Evolutionary conservation across 2,797 vertebrate genomes (phyloP).

Genomic region (Leuciscus waleckii): DNA sequence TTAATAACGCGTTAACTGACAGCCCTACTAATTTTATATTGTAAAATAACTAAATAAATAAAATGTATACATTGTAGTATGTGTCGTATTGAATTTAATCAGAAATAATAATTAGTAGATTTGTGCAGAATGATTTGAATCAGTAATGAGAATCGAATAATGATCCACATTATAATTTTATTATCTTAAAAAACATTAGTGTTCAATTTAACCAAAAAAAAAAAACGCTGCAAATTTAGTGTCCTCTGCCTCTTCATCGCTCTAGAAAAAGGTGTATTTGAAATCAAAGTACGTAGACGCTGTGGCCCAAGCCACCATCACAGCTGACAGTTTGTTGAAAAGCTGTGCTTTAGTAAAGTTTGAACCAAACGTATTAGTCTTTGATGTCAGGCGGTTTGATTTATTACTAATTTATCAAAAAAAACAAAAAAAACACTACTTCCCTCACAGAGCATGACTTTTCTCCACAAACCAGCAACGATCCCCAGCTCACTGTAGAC

Average conservation of each 20-base stretch:
- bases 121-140: not conserved
- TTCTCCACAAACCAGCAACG: not conserved
- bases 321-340: not conserved
- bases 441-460: not conserved
- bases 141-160: not conserved
- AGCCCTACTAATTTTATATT: not conserved
- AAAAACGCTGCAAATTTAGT: not conserved
- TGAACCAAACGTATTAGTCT: not conserved
- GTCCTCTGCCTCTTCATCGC: not conserved
- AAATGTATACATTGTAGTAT: not conserved
- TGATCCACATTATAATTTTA: not conserved
- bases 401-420: not conserved
- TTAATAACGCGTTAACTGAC: no score
- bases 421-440: not conserved
- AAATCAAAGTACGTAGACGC: not conserved
- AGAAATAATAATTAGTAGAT: not conserved
- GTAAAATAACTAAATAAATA: not conserved
- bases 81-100: not conserved
- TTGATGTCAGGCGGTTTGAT: constrained; percentile 11
- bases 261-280: not conserved
- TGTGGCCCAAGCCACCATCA: not conserved
- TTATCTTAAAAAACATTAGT: not conserved
- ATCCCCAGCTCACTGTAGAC: not conserved
- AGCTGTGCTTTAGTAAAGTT: not conserved
- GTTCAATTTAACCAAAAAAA: not conserved